These are phyloP conservation scores for Pachycephala philippinensis DNA, from an alignment of 2,113 vertebrate species.

Conservation along the genomic window DNA sequence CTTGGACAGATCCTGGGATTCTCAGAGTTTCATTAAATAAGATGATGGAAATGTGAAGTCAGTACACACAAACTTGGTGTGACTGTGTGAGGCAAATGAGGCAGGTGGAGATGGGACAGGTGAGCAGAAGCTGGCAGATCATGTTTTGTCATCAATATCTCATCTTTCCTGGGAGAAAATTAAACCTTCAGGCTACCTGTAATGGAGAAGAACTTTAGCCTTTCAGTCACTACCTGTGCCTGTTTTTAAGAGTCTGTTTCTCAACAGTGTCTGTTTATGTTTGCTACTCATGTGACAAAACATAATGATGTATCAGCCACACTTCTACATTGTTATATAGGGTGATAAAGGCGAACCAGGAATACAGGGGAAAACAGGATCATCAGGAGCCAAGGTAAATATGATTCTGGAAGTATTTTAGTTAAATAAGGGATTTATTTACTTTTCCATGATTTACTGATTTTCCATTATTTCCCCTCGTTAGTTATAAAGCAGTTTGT, in stretches of 20 bases:
- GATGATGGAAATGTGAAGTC: background rate
- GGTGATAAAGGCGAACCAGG: conserved; percentile 88
- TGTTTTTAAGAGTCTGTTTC: background rate
- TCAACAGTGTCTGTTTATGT: background rate
- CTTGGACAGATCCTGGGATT: background rate
- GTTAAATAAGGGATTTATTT: background rate
- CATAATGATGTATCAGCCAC: background rate
- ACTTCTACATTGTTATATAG: conserved; percentile 57
- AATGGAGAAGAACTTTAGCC: background rate
- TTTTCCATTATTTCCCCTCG: background rate
- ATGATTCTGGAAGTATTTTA: background rate
- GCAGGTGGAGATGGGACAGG: background rate
- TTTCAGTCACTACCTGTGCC: background rate
- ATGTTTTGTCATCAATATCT: background rate
- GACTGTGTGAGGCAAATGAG: background rate
- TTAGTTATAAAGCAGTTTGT: background rate
- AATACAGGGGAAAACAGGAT: conserved; percentile 77
- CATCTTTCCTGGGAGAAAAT: background rate
- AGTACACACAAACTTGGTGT: background rate
- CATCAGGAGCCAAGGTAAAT: conserved; percentile 80
- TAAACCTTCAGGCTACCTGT: background rate
- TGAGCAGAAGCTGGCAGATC: background rate
- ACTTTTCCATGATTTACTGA: background rate
- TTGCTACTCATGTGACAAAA: background rate
- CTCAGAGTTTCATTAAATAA: background rate